Evolutionary conservation across 2,888 invertebrate genomes (phyloP).

Genomic region (Monopis laevigella): DNA sequence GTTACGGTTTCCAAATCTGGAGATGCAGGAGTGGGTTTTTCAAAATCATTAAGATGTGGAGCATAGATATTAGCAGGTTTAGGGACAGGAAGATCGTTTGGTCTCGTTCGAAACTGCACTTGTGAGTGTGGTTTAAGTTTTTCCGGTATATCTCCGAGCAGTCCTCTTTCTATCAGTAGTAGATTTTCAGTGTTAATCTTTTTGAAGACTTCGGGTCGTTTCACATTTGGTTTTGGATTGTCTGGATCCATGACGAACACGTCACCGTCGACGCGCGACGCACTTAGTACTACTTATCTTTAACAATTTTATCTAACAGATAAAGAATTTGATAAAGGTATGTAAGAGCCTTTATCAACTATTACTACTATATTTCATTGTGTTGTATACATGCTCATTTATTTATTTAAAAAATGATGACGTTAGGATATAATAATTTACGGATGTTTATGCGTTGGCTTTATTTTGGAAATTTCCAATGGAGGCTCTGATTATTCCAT

Average conservation of each 20-base stretch:
- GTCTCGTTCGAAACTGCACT: constrained; percentile 36
- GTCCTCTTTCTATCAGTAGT: constrained; percentile 47
- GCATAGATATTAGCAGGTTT: constrained; percentile 54
- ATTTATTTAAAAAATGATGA: too few relatives aligned
- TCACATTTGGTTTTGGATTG: constrained; percentile 27
- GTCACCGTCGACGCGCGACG: constrained; percentile 40
- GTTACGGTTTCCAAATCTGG: constrained; percentile 30
- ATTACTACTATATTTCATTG: too few relatives aligned
- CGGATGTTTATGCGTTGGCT: too few relatives aligned
- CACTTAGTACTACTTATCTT: constrained; percentile 39
- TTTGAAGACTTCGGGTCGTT: constrained; percentile 43
- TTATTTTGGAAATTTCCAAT: too few relatives aligned
- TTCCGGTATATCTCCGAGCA: constrained; percentile 48
- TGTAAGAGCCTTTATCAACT: too few relatives aligned
- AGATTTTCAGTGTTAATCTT: constrained; percentile 51
- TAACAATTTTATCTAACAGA: constrained; percentile 39
- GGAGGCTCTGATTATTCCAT: too few relatives aligned
- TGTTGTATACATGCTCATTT: too few relatives aligned
- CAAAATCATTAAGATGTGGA: constrained; percentile 28
- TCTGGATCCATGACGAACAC: constrained; percentile 42
- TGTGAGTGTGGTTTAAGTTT: constrained; percentile 42
- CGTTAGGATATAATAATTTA: too few relatives aligned
- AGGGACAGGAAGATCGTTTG: constrained; percentile 38
- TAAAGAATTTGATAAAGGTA: constrained; percentile 44
- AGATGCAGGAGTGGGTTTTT: constrained; percentile 36